phyloP scores from a whole-genome alignment of 2,113 vertebrate species.

The Columbina picui region DNA sequence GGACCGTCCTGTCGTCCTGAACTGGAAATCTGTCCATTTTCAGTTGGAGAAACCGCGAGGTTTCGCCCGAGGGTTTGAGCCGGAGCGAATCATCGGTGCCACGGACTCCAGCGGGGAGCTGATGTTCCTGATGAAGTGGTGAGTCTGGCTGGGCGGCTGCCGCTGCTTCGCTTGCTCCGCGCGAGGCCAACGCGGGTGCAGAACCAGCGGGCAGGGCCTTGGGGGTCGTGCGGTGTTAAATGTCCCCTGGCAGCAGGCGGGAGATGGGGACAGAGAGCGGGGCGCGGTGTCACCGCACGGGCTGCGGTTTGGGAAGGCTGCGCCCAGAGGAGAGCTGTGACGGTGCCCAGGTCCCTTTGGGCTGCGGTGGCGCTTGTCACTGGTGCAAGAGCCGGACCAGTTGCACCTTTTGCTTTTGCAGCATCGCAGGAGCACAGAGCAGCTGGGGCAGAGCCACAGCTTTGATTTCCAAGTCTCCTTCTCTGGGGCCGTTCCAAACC shows the following conservation, averaged over 20 bases:
- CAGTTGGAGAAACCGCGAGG: slow-evolving; percentile 94
- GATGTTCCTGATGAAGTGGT: slow-evolving; percentile 99
- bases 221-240: slow-evolving; percentile 27
- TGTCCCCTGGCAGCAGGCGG: slow-evolving; percentile 2
- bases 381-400: neutral
- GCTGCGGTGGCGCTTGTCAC: neutral
- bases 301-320: neutral
- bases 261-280: neutral
- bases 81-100: slow-evolving; percentile 96
- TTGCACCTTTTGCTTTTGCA: neutral
- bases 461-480: no score
- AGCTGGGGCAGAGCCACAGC: neutral
- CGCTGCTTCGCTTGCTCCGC: slow-evolving; percentile 27
- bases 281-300: neutral
- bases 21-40: neutral
- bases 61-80: slow-evolving; percentile 92
- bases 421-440: neutral
- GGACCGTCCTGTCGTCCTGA: neutral
- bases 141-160: slow-evolving; percentile 61
- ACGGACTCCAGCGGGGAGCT: slow-evolving; percentile 99
- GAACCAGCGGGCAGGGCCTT: slow-evolving; percentile 64
- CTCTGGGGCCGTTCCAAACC: no score
- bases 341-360: neutral
- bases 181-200: slow-evolving; percentile 61
- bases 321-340: neutral